Evolutionary conservation across 2,797 vertebrate genomes (phyloP).

Genomic region (Chrysocyon brachyurus): DNA sequence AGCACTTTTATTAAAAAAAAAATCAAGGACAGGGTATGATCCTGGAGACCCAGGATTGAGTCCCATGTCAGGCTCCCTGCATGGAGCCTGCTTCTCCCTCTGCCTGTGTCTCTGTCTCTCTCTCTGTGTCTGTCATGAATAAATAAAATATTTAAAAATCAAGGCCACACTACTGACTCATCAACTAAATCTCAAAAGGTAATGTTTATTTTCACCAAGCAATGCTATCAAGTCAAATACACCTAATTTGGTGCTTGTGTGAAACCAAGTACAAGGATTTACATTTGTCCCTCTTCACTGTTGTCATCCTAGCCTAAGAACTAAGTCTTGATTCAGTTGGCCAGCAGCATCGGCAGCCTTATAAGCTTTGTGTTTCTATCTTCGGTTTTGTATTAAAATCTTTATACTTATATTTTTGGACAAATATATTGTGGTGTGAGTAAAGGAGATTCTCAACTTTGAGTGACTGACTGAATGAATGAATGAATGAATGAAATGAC

Average conservation of each 20-base stretch:
- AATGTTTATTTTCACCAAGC: neutral
- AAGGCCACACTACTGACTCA: neutral
- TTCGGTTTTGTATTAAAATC: neutral
- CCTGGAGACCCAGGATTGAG: too few relatives aligned
- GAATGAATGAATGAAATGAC: neutral
- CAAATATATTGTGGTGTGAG: neutral
- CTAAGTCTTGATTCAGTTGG: neutral
- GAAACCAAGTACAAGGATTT: neutral
- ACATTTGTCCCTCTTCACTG: neutral
- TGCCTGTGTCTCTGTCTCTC: too few relatives aligned
- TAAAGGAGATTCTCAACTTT: neutral
- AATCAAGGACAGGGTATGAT: neutral
- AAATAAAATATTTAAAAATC: neutral
- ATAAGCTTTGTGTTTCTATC: neutral
- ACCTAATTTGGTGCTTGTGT: neutral
- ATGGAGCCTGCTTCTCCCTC: too few relatives aligned
- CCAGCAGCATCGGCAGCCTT: neutral
- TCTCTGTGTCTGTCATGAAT: too few relatives aligned
- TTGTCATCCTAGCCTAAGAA: neutral
- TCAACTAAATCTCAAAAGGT: neutral
- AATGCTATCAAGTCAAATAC: neutral
- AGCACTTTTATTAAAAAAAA: neutral
- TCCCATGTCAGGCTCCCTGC: too few relatives aligned
- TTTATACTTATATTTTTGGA: neutral
- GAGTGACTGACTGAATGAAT: neutral